Evolutionary conservation across 1,140 invertebrate genomes (phyloP).

Genomic region (Halotydeus destructor): DNA sequence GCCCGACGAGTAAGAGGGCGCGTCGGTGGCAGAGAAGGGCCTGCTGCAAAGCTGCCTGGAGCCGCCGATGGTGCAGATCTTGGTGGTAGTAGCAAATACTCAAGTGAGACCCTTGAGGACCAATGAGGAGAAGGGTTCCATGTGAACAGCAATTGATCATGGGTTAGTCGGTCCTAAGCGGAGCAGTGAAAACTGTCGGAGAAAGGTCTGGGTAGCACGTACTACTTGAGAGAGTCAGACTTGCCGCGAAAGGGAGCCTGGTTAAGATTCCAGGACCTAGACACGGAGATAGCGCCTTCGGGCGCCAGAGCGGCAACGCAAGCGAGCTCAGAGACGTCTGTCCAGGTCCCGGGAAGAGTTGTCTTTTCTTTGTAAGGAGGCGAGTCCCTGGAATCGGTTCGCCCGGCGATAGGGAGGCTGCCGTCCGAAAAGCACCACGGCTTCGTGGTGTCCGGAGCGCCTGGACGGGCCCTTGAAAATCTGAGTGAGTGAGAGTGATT

Average conservation of each 20-base stretch:
- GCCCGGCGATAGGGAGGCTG: constrained; percentile 25
- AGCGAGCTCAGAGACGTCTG: constrained; percentile 7
- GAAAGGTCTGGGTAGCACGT: constrained; percentile 4
- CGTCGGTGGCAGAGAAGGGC: constrained; percentile 44
- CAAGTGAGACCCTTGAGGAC: constrained; percentile 39
- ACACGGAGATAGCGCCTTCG: constrained; percentile 19
- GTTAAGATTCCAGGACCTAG: constrained; percentile 31
- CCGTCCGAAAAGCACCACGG: constrained; percentile 24
- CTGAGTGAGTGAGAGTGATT: constrained; percentile 20
- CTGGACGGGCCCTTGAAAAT: constrained; percentile 26
- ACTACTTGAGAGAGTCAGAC: not conserved
- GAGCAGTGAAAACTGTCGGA: not conserved
- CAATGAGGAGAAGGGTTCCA: constrained; percentile 64
- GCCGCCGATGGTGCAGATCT: constrained; percentile 21
- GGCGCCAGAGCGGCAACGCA: constrained; percentile 10
- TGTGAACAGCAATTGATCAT: constrained; percentile 71
- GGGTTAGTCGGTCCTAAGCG: constrained; percentile 51
- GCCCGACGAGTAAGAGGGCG: constrained; percentile 47
- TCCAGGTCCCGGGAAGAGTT: constrained; percentile 13
- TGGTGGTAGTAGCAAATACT: constrained; percentile 29
- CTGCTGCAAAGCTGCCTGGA: constrained; percentile 27
- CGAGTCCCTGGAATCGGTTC: constrained; percentile 12
- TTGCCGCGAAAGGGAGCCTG: constrained; percentile 24
- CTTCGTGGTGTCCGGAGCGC: constrained; percentile 25
- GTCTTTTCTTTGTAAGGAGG: constrained; percentile 12